Evolutionary conservation across 1,140 invertebrate species (phyloP).

Genomic region (Lucilia sericata): DNA sequence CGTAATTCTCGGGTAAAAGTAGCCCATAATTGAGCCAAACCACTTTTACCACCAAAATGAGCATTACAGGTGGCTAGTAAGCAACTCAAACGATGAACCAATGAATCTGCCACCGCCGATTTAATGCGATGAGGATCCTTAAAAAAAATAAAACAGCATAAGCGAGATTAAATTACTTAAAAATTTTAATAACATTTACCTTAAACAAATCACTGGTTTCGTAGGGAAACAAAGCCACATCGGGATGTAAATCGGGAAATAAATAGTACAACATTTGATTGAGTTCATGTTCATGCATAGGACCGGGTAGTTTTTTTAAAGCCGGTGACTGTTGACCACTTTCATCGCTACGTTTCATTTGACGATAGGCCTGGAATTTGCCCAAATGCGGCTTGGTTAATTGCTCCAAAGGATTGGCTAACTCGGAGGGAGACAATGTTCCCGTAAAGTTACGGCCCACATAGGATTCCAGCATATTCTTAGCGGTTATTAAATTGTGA

Average conservation of each 20-base stretch:
- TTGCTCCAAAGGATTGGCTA: slow-evolving; percentile 56
- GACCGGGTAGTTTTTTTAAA: slow-evolving; percentile 71
- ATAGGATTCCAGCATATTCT: slow-evolving; percentile 70
- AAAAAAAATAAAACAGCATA: slow-evolving; percentile 52
- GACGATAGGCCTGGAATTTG: neutral
- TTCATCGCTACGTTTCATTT: slow-evolving; percentile 53
- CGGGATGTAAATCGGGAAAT: slow-evolving; percentile 88
- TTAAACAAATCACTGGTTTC: slow-evolving; percentile 59
- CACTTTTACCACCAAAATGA: slow-evolving; percentile 81
- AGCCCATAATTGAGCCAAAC: slow-evolving; percentile 92
- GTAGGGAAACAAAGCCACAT: slow-evolving; percentile 68
- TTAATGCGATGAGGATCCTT: slow-evolving; percentile 63
- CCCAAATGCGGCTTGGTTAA: slow-evolving; percentile 46
- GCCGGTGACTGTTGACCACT: slow-evolving; percentile 50
- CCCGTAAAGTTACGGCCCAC: slow-evolving; percentile 71
- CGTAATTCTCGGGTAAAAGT: slow-evolving; percentile 91
- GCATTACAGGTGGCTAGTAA: slow-evolving; percentile 82
- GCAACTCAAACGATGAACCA: slow-evolving; percentile 87
- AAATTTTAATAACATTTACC: slow-evolving; percentile 45
- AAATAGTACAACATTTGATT: slow-evolving; percentile 85
- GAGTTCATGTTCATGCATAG: slow-evolving; percentile 81
- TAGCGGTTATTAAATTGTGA: slow-evolving; percentile 69
- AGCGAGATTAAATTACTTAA: neutral
- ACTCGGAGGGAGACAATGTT: slow-evolving; percentile 54
- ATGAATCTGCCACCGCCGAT: slow-evolving; percentile 72